These are phyloP conservation scores for Neria commutata DNA, from an alignment of 2,888 invertebrate species.

Conservation along the genomic window DNA sequence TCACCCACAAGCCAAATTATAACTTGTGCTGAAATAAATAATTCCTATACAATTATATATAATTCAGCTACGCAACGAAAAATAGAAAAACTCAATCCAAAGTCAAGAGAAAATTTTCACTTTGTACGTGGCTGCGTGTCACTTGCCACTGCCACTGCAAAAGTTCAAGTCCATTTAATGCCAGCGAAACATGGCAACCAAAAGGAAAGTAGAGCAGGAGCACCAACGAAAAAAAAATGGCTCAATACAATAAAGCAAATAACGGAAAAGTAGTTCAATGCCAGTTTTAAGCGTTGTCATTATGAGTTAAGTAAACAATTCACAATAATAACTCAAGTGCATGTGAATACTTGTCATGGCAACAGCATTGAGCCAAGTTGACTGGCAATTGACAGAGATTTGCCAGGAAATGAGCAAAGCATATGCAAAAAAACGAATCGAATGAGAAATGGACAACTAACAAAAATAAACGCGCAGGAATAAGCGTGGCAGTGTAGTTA, in stretches of 20 bases:
- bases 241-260: not conserved
- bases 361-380: slow-evolving; percentile 13
- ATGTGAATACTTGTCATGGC: slow-evolving; percentile 19
- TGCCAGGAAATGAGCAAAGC: too few species aligned
- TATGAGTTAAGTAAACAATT: slow-evolving; percentile 9
- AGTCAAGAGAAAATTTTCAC: too few species aligned
- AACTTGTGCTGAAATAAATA: too few species aligned
- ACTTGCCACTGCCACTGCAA: slow-evolving; percentile 21
- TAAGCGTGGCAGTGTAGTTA: too few species aligned
- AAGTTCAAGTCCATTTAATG: slow-evolving; percentile 34
- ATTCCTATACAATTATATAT: not conserved
- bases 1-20: too few species aligned
- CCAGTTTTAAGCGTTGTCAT: slow-evolving; percentile 9
- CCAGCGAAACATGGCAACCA: slow-evolving; percentile 9
- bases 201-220: too few species aligned
- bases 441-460: too few species aligned
- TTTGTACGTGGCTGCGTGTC: not conserved
- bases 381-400: not conserved
- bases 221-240: too few species aligned
- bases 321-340: slow-evolving; percentile 17
- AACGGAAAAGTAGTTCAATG: slow-evolving; percentile 19
- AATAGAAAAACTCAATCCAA: too few species aligned
- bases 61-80: too few species aligned
- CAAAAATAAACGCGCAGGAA: too few species aligned
- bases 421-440: too few species aligned